Conservation (phyloP, 1,140 invertebrate genomes). For the Heliothis virescens region DNA sequence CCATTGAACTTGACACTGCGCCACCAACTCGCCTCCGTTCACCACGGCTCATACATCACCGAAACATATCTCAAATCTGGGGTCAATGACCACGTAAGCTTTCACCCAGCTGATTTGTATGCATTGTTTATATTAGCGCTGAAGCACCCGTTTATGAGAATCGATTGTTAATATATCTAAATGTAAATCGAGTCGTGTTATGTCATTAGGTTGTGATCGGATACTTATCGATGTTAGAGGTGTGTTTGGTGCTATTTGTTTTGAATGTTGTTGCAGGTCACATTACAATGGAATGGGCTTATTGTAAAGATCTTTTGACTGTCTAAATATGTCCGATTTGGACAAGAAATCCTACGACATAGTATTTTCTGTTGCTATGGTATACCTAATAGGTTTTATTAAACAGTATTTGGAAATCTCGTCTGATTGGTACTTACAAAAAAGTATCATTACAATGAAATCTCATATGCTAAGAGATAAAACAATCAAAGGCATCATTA, state of each 20-base stretch:
- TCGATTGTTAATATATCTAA: constrained; percentile 10
- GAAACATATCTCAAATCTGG: constrained; percentile 39
- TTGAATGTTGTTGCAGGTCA: no score
- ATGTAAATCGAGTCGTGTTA: constrained; percentile 9
- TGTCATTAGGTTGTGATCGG: not conserved
- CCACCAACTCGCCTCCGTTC: constrained; percentile 37
- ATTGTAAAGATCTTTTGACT: no score
- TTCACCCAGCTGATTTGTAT: constrained; percentile 39
- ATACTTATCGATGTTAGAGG: no score
- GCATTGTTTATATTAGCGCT: constrained; percentile 44
- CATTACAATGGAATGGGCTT: no score
- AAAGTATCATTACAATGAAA: no score
- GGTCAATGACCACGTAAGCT: constrained; percentile 35
- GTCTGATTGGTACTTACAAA: no score
- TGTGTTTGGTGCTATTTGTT: no score
- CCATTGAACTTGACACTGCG: constrained; percentile 54
- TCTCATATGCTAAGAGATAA: constrained; percentile 25
- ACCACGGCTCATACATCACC: constrained; percentile 56
- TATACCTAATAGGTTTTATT: no score
- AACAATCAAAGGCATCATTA: constrained; percentile 15
- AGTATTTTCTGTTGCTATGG: no score
- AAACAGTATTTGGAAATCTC: no score
- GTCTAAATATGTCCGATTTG: no score
- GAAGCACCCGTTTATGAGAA: constrained; percentile 22
- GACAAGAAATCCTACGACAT: no score